Evolutionary conservation across 2,113 vertebrate genomes (phyloP).

Genomic region (Sprattus sprattus): DNA sequence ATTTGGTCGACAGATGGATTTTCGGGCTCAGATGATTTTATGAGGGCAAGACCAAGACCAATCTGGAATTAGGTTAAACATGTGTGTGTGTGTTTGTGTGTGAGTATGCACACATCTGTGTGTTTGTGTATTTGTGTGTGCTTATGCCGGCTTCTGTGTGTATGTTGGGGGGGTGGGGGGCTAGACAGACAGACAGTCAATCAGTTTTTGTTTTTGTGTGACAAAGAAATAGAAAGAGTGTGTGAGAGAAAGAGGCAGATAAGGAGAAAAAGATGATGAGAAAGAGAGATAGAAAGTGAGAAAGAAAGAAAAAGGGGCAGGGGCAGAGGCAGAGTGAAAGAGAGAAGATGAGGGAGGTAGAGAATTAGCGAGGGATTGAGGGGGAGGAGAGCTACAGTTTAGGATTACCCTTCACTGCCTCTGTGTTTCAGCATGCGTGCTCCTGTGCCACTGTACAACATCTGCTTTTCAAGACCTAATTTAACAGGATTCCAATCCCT

Average conservation of each 20-base stretch:
- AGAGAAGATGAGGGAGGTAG: background rate
- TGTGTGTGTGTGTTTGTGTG: background rate
- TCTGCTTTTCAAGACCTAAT: background rate
- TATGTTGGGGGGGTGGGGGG: background rate
- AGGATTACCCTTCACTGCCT: slow-evolving; percentile 20
- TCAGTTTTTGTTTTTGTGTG: slow-evolving; percentile 12
- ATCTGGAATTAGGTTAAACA: background rate
- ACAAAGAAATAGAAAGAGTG: background rate
- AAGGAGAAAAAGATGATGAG: background rate
- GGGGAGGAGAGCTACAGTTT: background rate
- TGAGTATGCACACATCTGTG: too few relatives aligned
- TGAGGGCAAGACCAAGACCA: background rate
- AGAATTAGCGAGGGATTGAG: background rate
- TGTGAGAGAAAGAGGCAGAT: background rate
- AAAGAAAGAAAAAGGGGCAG: background rate
- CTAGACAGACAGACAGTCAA: background rate
- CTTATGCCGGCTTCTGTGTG: background rate
- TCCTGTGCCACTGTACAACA: background rate
- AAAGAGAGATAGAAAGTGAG: background rate
- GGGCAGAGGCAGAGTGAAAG: background rate
- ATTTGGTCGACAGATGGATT: background rate
- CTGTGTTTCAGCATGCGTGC: background rate
- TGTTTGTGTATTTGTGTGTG: too few relatives aligned
- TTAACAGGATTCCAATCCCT: background rate
- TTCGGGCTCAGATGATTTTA: background rate